A percentile compares a stretch with the other conserved stretches of the same genome.
phyloP scores from a whole-genome alignment of 2,888 invertebrate genomes.

The Dinocampus coccinellae region DNA sequence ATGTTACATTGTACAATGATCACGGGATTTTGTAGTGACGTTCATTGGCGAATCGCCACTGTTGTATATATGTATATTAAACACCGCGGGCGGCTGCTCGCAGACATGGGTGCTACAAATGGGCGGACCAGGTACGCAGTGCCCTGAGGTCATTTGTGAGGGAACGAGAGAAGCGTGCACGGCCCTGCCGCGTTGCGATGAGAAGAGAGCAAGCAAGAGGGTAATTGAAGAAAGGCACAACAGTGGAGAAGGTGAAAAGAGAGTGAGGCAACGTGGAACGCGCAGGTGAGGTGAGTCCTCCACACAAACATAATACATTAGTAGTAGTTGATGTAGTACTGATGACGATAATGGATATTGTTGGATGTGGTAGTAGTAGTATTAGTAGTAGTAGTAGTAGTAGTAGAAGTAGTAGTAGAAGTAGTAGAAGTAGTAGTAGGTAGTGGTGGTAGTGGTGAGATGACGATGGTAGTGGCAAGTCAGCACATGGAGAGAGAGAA shows the following conservation, averaged over 20 bases:
- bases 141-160: slow-evolving; percentile 60
- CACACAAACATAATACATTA: slow-evolving; percentile 27
- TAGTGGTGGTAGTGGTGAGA: slow-evolving; percentile 26
- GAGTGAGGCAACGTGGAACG: slow-evolving; percentile 30
- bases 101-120: slow-evolving; percentile 67
- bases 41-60: slow-evolving; percentile 45
- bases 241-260: slow-evolving; percentile 33
- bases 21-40: slow-evolving; percentile 4
- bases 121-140: slow-evolving; percentile 62
- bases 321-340: no score
- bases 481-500: slow-evolving; percentile 50
- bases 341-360: no score
- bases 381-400: no score
- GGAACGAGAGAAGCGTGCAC: slow-evolving; percentile 52
- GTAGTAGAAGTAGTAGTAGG: no score
- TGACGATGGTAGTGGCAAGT: slow-evolving; percentile 32
- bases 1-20: neutral
- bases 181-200: slow-evolving; percentile 53
- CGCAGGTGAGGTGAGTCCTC: slow-evolving; percentile 36
- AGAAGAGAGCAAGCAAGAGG: slow-evolving; percentile 26
- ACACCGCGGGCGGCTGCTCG: slow-evolving; percentile 63
- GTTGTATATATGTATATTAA: slow-evolving; percentile 46
- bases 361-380: no score
- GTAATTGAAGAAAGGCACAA: slow-evolving; percentile 24
- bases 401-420: no score